Conservation (phyloP, 2,888 invertebrate genomes). For the Steromphala cineraria region DNA sequence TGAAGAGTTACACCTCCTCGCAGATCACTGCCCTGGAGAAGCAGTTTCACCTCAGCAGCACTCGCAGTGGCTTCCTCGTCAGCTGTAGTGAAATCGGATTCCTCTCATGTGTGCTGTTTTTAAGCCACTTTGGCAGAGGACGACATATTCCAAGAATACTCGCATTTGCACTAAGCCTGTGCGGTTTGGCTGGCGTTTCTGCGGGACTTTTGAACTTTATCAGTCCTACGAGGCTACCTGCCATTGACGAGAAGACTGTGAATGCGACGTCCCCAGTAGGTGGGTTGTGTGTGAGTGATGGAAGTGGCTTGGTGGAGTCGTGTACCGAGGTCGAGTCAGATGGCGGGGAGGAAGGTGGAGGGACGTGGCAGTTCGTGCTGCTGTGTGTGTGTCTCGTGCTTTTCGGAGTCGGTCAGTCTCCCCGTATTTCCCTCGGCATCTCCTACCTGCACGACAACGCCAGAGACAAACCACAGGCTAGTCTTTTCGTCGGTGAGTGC, state of each 20-base stretch:
- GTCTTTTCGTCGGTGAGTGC: slow-evolving; percentile 45
- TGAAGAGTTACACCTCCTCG: neutral
- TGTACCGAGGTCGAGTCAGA: neutral
- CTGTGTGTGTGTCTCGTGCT: neutral
- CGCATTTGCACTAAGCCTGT: neutral
- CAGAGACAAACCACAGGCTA: slow-evolving; percentile 39
- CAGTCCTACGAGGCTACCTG: neutral
- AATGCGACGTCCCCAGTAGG: neutral
- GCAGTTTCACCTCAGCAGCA: neutral
- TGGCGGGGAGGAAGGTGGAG: neutral
- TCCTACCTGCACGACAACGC: slow-evolving; percentile 49
- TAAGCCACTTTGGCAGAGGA: neutral
- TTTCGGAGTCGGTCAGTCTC: neutral
- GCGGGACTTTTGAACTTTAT: neutral
- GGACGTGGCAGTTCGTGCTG: neutral
- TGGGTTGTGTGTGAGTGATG: too few relatives aligned
- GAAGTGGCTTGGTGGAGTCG: neutral
- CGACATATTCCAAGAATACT: neutral
- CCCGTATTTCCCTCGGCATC: slow-evolving; percentile 34
- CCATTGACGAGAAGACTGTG: neutral
- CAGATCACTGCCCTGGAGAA: slow-evolving; percentile 4
- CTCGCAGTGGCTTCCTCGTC: neutral
- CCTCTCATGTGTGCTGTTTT: neutral
- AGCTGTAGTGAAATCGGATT: slow-evolving; percentile 3
- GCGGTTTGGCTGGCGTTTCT: neutral